phyloP scores from a whole-genome alignment of 2,797 vertebrate genomes.

The Oophaga sylvatica region DNA sequence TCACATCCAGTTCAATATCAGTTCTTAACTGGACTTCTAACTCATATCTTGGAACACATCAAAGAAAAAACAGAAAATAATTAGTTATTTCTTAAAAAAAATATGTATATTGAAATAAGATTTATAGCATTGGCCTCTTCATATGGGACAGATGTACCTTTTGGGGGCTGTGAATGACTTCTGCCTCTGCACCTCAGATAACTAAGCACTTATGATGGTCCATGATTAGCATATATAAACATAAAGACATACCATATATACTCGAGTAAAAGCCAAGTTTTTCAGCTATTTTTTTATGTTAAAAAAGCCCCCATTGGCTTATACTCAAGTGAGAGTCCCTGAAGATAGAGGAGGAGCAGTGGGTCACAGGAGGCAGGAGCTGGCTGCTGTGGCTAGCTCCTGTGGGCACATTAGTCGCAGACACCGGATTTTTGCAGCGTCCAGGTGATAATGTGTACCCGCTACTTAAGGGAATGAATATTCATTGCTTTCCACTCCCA shows the following conservation, averaged over 20 bases:
- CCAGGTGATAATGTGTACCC: no score
- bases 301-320: no score
- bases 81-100: background rate
- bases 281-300: no score
- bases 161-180: background rate
- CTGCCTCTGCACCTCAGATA: background rate
- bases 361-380: no score
- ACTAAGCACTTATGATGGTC: background rate
- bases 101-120: background rate
- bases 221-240: background rate
- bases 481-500: no score
- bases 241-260: background rate
- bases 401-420: no score
- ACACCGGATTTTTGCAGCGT: no score
- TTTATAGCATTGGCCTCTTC: background rate
- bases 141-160: background rate
- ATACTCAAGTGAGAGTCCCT: no score
- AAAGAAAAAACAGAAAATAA: background rate
- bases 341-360: no score
- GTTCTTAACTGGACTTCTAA: conserved; percentile 16
- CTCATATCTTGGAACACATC: conserved; percentile 25
- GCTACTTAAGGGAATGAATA: no score
- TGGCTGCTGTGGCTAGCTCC: no score
- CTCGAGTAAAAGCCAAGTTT: no score
- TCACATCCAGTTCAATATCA: conserved; percentile 34